phyloP scores from a whole-genome alignment of 2,113 vertebrate genomes.

The Coptodon rendalli region DNA sequence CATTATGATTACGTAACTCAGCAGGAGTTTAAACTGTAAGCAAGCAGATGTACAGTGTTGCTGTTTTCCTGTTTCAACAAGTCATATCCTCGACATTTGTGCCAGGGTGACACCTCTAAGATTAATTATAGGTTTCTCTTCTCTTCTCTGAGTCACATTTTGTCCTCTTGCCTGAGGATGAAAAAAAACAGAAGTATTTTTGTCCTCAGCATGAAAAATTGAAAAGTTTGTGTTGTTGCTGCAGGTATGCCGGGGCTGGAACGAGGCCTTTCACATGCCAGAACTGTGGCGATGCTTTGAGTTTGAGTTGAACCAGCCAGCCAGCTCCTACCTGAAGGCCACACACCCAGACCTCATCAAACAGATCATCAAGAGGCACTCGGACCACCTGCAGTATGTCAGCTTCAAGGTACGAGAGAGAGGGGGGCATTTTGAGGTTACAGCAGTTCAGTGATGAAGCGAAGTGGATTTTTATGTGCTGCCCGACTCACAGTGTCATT shows the following conservation, averaged over 20 bases:
- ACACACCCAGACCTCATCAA: conserved; percentile 96
- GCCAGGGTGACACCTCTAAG: background rate
- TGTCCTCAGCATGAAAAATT: background rate
- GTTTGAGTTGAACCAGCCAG: conserved; percentile 94
- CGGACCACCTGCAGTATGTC: conserved; percentile 93
- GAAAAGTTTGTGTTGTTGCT: background rate
- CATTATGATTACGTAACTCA: background rate
- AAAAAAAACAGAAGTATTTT: background rate
- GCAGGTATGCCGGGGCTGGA: conserved; percentile 86
- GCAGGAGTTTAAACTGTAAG: background rate
- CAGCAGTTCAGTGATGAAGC: background rate
- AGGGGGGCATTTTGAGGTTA: background rate
- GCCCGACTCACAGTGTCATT: background rate
- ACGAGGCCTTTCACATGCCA: conserved; percentile 92
- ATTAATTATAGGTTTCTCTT: background rate
- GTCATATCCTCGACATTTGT: background rate
- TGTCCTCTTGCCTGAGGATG: background rate
- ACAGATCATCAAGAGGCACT: conserved; percentile 93
- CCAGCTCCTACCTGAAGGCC: conserved; percentile 91
- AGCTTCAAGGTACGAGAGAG: conserved; percentile 87
- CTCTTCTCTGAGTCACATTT: background rate
- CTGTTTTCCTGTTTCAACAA: background rate
- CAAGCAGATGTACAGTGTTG: background rate
- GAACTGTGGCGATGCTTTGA: conserved; percentile 97
- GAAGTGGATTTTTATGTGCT: background rate